These are phyloP conservation scores for Tetramorium bicarinatum DNA, from an alignment of 2,888 invertebrate species.

Conservation along the genomic window DNA sequence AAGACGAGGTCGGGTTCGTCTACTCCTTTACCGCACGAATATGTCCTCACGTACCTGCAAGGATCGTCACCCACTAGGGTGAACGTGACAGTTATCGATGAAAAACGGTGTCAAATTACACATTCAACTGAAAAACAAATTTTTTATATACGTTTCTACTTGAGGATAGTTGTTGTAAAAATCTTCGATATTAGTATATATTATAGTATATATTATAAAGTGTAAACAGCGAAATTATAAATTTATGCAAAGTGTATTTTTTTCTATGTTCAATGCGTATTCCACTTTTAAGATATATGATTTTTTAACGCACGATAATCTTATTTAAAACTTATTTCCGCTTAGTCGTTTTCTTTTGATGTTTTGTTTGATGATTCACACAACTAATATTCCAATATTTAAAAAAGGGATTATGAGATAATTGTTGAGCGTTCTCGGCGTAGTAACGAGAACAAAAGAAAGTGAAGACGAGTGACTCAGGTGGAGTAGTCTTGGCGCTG, in stretches of 20 bases:
- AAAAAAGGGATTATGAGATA: not conserved
- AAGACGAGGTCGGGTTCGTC: constrained; percentile 42
- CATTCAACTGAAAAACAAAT: constrained; percentile 40
- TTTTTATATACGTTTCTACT: not conserved
- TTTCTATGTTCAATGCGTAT: not conserved
- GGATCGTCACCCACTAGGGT: constrained; percentile 47
- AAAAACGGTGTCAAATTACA: constrained; percentile 50
- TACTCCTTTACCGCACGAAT: constrained; percentile 60
- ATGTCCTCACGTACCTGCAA: not conserved
- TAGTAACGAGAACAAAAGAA: constrained; percentile 79
- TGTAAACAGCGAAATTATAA: not conserved
- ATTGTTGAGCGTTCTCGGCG: constrained; percentile 55
- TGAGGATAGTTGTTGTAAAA: not conserved
- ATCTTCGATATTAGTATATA: not conserved
- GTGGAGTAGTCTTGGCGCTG: constrained; percentile 80
- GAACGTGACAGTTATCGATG: constrained; percentile 44
- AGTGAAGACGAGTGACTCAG: constrained; percentile 82
- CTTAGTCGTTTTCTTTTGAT: not conserved
- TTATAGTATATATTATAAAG: too few species aligned
- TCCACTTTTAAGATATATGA: not conserved
- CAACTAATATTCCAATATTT: not conserved
- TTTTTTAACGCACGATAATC: not conserved
- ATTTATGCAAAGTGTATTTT: not conserved
- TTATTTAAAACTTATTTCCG: not conserved
- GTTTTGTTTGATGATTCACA: not conserved